These are phyloP conservation scores for Leucozona laternaria DNA, from an alignment of 2,888 invertebrate species.

Conservation along the genomic window DNA sequence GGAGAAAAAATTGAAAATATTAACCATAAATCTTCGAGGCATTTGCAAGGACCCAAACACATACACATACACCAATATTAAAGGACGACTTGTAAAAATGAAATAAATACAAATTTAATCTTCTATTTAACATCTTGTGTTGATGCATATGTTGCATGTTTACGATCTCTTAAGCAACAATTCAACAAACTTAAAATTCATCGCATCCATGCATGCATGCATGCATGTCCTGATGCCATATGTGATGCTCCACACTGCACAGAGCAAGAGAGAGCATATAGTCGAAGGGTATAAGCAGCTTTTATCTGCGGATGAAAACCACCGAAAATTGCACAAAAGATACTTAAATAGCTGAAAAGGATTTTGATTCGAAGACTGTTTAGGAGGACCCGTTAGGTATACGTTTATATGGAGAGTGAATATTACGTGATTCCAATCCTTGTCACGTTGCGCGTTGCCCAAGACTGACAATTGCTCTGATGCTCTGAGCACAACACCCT, in stretches of 20 bases:
- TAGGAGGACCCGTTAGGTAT: conserved; percentile 2
- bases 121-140: conserved; percentile 61
- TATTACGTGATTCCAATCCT: conserved; percentile 48
- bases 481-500: conserved; percentile 21
- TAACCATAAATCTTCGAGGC: conserved; percentile 63
- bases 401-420: background rate
- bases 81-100: conserved; percentile 16
- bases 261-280: background rate
- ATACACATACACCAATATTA: background rate
- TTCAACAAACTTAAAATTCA: conserved; percentile 51
- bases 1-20: conserved; percentile 67
- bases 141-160: conserved; percentile 62
- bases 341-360: conserved; percentile 53
- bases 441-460: conserved; percentile 66
- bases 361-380: conserved; percentile 24
- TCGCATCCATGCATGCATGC: conserved; percentile 54
- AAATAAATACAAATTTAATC: conserved; percentile 61
- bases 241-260: conserved; percentile 11
- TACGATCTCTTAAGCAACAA: conserved; percentile 51
- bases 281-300: conserved; percentile 18
- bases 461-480: conserved; percentile 2
- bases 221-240: conserved; percentile 44
- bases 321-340: conserved; percentile 67
- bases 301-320: conserved; percentile 41
- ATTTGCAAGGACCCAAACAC: conserved; percentile 5